Base-by-base conservation (phyloP, 2,888 invertebrate genomes). In the Lepeophtheirus nordmannii region DNA sequence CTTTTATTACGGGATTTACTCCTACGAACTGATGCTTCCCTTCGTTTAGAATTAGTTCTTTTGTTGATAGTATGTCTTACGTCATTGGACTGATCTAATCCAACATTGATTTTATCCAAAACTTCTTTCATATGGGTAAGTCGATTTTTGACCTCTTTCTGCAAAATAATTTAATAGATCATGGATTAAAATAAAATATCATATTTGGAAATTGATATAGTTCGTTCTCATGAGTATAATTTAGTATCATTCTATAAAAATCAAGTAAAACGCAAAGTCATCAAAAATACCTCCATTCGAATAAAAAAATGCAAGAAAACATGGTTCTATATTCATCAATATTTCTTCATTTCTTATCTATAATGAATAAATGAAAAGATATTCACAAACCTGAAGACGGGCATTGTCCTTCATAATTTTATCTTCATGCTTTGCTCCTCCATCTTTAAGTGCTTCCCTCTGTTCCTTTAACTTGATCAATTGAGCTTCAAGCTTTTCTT, bases 401-500 rank as follows among this genome's bases (percentile, higher is more conserved):
- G 66, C 66, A 60, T 66, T 66, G 20, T 66, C 66, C 11, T 60
- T 66, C 66, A 66, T 66, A 60, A 60, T 66, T 23, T 38, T 37
- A 22, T 66, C 66, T 30, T 66, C 66, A 40, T 66, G 66, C 20
- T 46, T 53, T 10, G 58, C 46, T 8, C 66, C 66, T 20, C 40
- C 23, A 14, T 37, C 46, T 17, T 66, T 66, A 1, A 66, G 39
- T 8, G 46, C n/a, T 23, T 66, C 66, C 17, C 66, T n/a, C 37
- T 66, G 66, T 12, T 66, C 66, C 17, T 66, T 41, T 10, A 66
- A 37, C 9, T 65, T 65, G 20, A 63, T 20, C 39, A 66, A 58
- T 40, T 66, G 66, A 60, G 30, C 66, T 17, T 66, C 66, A 9
- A 66, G 23, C 38, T 60, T 66, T 14, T 60, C 60, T n/a, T 22